Conservation (phyloP, 2,888 invertebrate genomes). For the Thereva unica region DNA sequence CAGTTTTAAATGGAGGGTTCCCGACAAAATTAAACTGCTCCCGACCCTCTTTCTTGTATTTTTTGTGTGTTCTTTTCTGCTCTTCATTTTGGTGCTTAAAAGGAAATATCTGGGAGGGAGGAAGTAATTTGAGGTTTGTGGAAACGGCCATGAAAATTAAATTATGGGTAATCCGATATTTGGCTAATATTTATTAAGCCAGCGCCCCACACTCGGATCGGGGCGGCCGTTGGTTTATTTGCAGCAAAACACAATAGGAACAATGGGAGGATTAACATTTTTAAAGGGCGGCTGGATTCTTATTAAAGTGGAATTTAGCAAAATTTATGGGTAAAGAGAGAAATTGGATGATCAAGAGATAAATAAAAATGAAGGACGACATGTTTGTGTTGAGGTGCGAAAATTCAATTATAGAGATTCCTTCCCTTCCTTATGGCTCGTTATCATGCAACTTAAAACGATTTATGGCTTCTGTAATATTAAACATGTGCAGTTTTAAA, state of each 20-base stretch:
- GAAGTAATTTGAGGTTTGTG: conserved; percentile 40
- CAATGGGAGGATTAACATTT: conserved; percentile 25
- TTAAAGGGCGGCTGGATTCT: conserved; percentile 26
- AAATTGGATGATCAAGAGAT: conserved; percentile 9
- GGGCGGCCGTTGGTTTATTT: conserved; percentile 3
- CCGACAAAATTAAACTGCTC: background rate
- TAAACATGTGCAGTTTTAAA: too few species aligned
- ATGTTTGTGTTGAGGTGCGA: conserved; percentile 23
- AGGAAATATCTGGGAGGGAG: conserved; percentile 15
- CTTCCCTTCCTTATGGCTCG: conserved; percentile 13
- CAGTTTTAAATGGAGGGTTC: background rate
- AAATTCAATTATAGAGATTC: conserved; percentile 36
- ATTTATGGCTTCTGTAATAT: conserved; percentile 3
- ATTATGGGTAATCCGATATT: conserved; percentile 41
- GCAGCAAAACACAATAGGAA: conserved; percentile 10
- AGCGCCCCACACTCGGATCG: conserved; percentile 12
- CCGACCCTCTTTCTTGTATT: background rate
- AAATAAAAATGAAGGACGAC: conserved; percentile 23
- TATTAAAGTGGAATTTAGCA: conserved; percentile 34
- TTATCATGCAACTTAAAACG: conserved; percentile 32
- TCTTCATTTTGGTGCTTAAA: background rate
- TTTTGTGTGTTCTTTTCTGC: background rate
- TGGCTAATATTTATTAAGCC: conserved; percentile 40
- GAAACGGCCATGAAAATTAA: conserved; percentile 40
- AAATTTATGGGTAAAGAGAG: conserved; percentile 25